Percentiles rank a stretch among this genome's conserved stretches.
Conservation (phyloP, 2,797 vertebrate genomes). For the Macroramphosus scolopax region DNA sequence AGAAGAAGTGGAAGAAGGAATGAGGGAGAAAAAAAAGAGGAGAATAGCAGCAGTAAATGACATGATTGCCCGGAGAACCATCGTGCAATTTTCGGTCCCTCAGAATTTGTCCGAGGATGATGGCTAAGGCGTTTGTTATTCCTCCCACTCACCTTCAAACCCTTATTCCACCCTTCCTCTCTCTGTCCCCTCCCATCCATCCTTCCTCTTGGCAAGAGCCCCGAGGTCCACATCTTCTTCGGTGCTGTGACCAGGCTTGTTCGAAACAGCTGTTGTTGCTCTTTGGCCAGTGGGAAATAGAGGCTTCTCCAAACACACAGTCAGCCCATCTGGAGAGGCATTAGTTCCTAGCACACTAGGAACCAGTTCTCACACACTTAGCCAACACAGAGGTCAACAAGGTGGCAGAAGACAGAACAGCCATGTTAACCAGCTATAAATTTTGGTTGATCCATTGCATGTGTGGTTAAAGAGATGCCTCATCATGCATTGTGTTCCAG, state of each 20-base stretch:
- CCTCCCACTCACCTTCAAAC: slow-evolving; percentile 48
- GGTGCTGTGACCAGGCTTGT: slow-evolving; percentile 37
- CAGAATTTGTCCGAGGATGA: slow-evolving; percentile 23
- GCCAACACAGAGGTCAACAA: slow-evolving; percentile 47
- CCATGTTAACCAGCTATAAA: background rate
- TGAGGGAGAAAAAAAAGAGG: slow-evolving; percentile 1
- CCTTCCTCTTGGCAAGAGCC: slow-evolving; percentile 36
- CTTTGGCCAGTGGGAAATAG: slow-evolving; percentile 48
- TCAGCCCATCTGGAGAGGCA: slow-evolving; percentile 59
- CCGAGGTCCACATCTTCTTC: slow-evolving; percentile 42
- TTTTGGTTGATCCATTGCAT: background rate
- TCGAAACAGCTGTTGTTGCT: slow-evolving; percentile 68
- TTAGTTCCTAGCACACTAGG: slow-evolving; percentile 43
- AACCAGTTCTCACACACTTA: slow-evolving; percentile 50
- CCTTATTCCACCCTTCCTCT: slow-evolving; percentile 25
- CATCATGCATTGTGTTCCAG: too few species aligned
- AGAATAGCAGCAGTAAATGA: slow-evolving; percentile 8
- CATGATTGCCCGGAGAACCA: slow-evolving; percentile 27
- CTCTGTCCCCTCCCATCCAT: slow-evolving; percentile 21
- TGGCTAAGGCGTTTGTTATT: slow-evolving; percentile 40
- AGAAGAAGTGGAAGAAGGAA: slow-evolving; percentile 2
- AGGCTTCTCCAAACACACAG: slow-evolving; percentile 51
- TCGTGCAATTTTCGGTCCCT: slow-evolving; percentile 24
- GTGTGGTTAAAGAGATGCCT: slow-evolving; percentile 8
- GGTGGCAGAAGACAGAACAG: slow-evolving; percentile 9